phyloP scores from a whole-genome alignment of 2,888 invertebrate genomes.

The Cryptophagus acutangulus region DNA sequence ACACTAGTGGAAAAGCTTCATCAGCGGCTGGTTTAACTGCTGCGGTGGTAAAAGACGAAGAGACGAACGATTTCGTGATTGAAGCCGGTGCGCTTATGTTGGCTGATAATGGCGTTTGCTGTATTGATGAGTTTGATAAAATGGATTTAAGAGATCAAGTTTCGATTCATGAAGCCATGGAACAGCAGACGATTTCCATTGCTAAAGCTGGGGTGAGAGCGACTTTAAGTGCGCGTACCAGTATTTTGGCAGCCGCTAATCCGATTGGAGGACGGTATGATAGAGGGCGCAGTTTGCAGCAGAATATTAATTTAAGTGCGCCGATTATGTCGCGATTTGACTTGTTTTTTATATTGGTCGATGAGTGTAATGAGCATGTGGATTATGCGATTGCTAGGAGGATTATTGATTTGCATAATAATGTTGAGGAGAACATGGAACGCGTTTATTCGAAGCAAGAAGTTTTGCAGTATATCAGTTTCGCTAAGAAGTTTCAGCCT shows the following conservation, averaged over 20 bases:
- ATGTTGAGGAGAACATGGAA: constrained; percentile 73
- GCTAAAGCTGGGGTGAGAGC: constrained; percentile 96
- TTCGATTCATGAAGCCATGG: constrained; percentile 99
- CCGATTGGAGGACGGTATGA: constrained; percentile 92
- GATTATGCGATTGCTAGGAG: constrained; percentile 96
- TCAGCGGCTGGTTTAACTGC: constrained; percentile 97
- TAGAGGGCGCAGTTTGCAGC: constrained; percentile 85
- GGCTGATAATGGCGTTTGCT: constrained; percentile 97
- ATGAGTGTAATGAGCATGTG: constrained; percentile 91
- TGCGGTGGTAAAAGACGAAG: constrained; percentile 96
- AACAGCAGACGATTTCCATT: constrained; percentile 98
- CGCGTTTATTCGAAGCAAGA: constrained; percentile 83
- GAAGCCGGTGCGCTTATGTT: constrained; percentile 99
- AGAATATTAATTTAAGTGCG: constrained; percentile 88
- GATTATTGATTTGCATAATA: constrained; percentile 90
- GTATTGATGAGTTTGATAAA: constrained; percentile 99
- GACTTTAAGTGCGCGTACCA: constrained; percentile 94
- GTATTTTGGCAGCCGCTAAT: constrained; percentile 97
- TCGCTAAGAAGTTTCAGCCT: constrained; percentile 94
- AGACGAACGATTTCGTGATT: constrained; percentile 97
- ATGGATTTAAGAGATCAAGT: constrained; percentile 96
- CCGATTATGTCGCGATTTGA: constrained; percentile 99
- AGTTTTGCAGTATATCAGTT: constrained; percentile 91
- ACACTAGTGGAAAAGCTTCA: constrained; percentile 96
- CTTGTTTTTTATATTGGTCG: constrained; percentile 95